Evolutionary conservation across 2,888 invertebrate genomes (phyloP), one percentile per base, ranked within the genome.

Genomic region (Limnephilus lunatus): DNA sequence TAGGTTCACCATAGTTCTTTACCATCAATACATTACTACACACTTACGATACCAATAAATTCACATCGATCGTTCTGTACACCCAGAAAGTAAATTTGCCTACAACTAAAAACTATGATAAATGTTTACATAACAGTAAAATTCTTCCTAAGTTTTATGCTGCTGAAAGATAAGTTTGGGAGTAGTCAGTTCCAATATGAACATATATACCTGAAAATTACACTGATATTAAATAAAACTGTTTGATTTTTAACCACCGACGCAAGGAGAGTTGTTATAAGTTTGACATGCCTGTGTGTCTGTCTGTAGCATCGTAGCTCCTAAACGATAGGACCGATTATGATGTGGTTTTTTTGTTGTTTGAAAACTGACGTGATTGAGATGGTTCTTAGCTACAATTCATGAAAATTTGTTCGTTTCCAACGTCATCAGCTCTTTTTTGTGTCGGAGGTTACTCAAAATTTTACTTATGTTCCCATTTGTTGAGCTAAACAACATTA

Each of bases 1-100:
- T 83, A 83, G 12, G 39, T 35, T 25, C 83, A 11, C 32, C 35
- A n/a, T 35, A 83, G 83, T 25, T 83, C 35, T 32, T 32, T 83
- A 19, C 83, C 32, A 39, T 83, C 35, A 83, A 32, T 19, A 87
- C 87, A 31, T 31, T 32, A 53, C 32, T 87, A 53, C 48, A 83
- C 83, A 83, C 35, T 32, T 83, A 83, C 53, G 31, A 53, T 87
- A 87, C 85, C 85, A 85, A 85, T 85, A 32, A 85, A 39, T n/a
- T 87, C 87, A 53, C 87, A 68, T 68, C 48, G 30, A 68, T 68
- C 48, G 30, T 48, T 87, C 81, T 89, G 35, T 81, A 89, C 88
- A 80, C 80, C 80, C 87, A 35, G n/a, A 89, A 89, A 89, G 88
- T 81, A 80, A 89, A 81, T 89, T 89, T 89, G 88, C 39, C 88